These are phyloP conservation scores for Tenualosa thibaudeaui DNA, from an alignment of 2,797 vertebrate genomes.

Conservation along the genomic window DNA sequence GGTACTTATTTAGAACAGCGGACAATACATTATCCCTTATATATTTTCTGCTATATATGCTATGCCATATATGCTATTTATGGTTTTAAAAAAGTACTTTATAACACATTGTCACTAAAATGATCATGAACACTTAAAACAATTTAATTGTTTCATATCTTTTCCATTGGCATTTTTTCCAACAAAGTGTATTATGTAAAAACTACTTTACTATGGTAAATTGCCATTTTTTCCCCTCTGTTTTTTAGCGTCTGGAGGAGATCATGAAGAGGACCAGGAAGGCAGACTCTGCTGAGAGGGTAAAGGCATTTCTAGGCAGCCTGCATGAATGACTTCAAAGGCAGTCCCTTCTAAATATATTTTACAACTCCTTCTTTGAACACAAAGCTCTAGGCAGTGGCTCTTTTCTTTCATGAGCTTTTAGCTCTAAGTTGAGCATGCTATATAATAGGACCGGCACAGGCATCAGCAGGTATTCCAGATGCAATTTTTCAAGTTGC, in stretches of 20 bases:
- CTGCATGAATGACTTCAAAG: not conserved
- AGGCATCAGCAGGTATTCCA: not conserved
- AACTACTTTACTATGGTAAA: not conserved
- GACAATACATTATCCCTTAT: too few species aligned
- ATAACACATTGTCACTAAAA: not conserved
- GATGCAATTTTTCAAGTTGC: not conserved
- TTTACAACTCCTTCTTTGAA: not conserved
- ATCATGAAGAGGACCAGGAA: constrained; percentile 97
- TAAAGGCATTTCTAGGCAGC: constrained; percentile 50
- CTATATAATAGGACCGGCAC: not conserved
- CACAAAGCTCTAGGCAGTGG: not conserved
- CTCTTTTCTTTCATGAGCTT: not conserved
- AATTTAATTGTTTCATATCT: constrained; percentile 29
- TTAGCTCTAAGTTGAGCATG: not conserved
- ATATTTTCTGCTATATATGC: too few species aligned
- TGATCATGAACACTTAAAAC: not conserved
- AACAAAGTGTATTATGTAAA: not conserved
- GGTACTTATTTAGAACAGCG: too few species aligned
- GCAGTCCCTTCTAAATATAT: not conserved
- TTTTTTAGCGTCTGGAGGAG: constrained; percentile 88
- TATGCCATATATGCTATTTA: too few species aligned
- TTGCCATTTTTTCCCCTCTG: constrained; percentile 40
- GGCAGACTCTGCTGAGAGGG: constrained; percentile 84
- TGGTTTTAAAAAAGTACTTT: not conserved
- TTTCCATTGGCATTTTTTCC: not conserved